Evolutionary conservation across 2,888 invertebrate species (phyloP).

Genomic region (Rugalucina vietnamica): DNA sequence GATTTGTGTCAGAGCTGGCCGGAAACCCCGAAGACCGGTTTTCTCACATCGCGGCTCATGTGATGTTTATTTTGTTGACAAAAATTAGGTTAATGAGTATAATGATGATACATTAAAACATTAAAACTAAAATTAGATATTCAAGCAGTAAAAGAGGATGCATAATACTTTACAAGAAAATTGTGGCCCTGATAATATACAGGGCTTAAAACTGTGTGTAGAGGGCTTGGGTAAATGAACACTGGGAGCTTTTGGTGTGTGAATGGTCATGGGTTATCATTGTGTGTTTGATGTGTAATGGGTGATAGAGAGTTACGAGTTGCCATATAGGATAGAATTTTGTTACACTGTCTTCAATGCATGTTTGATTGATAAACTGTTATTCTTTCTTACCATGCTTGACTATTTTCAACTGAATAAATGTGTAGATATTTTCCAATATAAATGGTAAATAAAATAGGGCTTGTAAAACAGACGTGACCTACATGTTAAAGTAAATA

Average conservation of each 20-base stretch:
- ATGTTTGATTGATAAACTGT: not conserved
- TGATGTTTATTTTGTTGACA: too few species aligned
- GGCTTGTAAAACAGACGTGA: not conserved
- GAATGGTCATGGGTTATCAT: not conserved
- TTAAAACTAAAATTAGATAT: too few species aligned
- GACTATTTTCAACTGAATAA: not conserved
- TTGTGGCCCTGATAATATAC: too few species aligned
- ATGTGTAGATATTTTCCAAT: conserved; percentile 12
- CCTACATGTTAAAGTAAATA: not conserved
- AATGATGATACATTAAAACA: too few species aligned
- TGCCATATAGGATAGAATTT: conserved; percentile 6
- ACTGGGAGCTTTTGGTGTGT: not conserved
- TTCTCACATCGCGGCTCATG: too few species aligned
- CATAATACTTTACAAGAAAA: too few species aligned
- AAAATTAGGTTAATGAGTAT: too few species aligned
- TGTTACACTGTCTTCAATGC: not conserved
- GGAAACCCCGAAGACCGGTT: too few species aligned
- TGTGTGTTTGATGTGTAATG: not conserved
- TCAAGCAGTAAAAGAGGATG: too few species aligned
- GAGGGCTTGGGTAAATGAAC: too few species aligned
- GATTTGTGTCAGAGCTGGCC: too few species aligned
- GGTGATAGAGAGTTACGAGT: not conserved
- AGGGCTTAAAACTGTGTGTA: too few species aligned
- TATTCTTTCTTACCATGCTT: not conserved
- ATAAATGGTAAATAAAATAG: not conserved